Evolutionary conservation across 1,140 invertebrate species (phyloP).

Genomic region (Drosophila cardini): DNA sequence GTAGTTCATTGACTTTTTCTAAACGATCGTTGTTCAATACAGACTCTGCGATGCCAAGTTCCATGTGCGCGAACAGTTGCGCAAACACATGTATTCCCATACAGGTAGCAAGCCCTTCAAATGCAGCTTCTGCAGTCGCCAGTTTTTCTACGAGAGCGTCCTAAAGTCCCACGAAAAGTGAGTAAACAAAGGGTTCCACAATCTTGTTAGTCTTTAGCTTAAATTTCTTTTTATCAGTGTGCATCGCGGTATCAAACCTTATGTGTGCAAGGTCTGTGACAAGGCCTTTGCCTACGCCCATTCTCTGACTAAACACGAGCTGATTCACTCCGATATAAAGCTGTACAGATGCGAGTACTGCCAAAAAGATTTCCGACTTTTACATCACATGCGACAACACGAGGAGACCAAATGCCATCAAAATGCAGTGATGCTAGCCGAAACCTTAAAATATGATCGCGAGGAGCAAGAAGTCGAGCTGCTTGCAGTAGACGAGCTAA

Average conservation of each 20-base stretch:
- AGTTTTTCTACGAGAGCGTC: slow-evolving; percentile 81
- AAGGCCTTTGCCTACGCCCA: slow-evolving; percentile 79
- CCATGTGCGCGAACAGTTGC: slow-evolving; percentile 71
- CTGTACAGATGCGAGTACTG: slow-evolving; percentile 77
- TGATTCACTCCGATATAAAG: slow-evolving; percentile 79
- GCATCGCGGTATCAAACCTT: slow-evolving; percentile 77
- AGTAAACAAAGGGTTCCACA: slow-evolving; percentile 4
- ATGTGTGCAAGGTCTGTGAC: slow-evolving; percentile 76
- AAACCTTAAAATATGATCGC: slow-evolving; percentile 55
- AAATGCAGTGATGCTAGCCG: slow-evolving; percentile 70
- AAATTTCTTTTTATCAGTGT: slow-evolving; percentile 50
- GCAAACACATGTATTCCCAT: slow-evolving; percentile 81
- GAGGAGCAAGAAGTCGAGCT: slow-evolving; percentile 54
- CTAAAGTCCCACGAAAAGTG: slow-evolving; percentile 77
- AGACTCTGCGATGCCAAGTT: slow-evolving; percentile 78
- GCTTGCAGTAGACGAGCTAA: slow-evolving; percentile 40
- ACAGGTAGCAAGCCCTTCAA: slow-evolving; percentile 78
- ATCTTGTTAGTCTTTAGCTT: neutral
- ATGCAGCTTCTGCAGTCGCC: slow-evolving; percentile 76
- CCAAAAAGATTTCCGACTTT: slow-evolving; percentile 76
- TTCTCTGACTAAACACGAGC: slow-evolving; percentile 75
- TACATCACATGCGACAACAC: slow-evolving; percentile 82
- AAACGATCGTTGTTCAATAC: neutral
- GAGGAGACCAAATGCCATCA: slow-evolving; percentile 76
- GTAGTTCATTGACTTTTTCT: neutral